phyloP scores from a whole-genome alignment of 1,140 invertebrate genomes.

The Cherax quadricarinatus region DNA sequence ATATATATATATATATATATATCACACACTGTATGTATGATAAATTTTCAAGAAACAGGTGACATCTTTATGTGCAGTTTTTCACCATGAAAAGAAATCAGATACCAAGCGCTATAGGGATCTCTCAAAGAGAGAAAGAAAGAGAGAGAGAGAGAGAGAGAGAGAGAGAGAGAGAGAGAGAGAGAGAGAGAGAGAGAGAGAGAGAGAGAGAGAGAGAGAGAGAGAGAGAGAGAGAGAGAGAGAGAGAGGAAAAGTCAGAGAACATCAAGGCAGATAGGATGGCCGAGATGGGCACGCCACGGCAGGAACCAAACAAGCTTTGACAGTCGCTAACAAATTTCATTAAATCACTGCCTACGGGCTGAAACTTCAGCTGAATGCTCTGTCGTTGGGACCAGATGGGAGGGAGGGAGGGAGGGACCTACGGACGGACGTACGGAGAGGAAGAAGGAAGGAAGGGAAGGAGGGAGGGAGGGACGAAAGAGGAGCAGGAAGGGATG shows the following conservation, averaged over 20 bases:
- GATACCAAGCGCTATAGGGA: no score
- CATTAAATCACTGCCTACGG: conserved; percentile 66
- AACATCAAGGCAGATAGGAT: conserved; percentile 6
- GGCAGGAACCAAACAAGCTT: conserved; percentile 47
- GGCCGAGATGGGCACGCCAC: neutral
- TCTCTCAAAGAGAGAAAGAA: no score
- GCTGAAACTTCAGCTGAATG: conserved; percentile 64
- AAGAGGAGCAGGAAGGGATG: neutral
- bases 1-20: no score
- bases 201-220: conserved; percentile 19
- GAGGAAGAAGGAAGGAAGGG: neutral
- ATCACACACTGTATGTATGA: no score
- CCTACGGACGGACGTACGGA: neutral
- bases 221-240: conserved; percentile 12
- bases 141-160: conserved; percentile 21
- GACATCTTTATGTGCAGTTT: no score
- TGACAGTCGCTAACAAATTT: conserved; percentile 70
- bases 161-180: neutral
- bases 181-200: conserved; percentile 44
- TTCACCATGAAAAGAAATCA: no score
- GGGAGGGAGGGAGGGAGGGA: neutral
- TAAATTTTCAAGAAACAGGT: no score
- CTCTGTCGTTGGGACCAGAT: neutral
- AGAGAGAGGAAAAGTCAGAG: conserved; percentile 8
- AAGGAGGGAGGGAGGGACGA: neutral